Conservation (phyloP, 2,113 vertebrate genomes). For the Ptilonorhynchus violaceus region DNA sequence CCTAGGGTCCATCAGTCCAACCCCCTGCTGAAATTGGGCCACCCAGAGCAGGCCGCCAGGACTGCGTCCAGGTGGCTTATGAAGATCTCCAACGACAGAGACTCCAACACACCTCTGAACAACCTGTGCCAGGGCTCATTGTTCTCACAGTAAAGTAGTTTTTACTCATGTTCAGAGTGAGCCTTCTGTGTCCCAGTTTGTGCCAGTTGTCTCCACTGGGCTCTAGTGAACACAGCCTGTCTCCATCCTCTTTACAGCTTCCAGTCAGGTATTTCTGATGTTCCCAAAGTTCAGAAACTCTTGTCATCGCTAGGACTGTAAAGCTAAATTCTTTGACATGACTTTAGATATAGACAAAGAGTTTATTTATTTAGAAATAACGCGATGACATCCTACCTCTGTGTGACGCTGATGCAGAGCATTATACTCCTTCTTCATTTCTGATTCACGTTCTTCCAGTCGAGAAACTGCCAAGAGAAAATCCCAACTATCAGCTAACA, state of each 20-base stretch:
- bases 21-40: neutral
- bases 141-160: neutral
- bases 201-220: neutral
- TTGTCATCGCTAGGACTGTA: neutral
- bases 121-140: neutral
- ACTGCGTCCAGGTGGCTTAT: neutral
- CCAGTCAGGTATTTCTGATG: neutral
- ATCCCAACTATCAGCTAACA: neutral
- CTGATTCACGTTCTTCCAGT: conserved; percentile 92
- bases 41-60: neutral
- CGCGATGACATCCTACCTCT: conserved; percentile 75
- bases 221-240: neutral
- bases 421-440: conserved; percentile 99
- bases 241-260: neutral
- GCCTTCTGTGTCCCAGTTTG: neutral
- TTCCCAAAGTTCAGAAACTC: neutral
- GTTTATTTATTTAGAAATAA: neutral
- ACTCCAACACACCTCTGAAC: neutral
- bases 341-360: neutral
- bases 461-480: conserved; percentile 82
- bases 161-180: neutral
- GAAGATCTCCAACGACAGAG: neutral
- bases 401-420: conserved; percentile 96
- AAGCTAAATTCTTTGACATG: neutral
- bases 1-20: neutral